phyloP scores from a whole-genome alignment of 2,113 vertebrate genomes.

The Corythornis cristatus region DNA sequence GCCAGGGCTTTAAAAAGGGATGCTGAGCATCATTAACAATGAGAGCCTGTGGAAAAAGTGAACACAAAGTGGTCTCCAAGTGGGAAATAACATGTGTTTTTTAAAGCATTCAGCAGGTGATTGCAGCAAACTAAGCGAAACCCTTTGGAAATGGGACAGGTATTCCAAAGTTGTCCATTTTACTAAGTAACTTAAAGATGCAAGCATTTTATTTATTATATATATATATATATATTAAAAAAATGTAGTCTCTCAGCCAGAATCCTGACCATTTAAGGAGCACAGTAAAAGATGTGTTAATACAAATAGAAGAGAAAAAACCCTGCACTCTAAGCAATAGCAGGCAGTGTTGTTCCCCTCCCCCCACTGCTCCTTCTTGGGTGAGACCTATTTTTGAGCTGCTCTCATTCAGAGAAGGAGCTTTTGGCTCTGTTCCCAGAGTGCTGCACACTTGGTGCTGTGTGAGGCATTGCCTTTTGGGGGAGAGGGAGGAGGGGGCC shows the following conservation, averaged over 20 bases:
- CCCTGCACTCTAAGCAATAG: constrained; percentile 1
- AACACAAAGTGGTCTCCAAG: neutral
- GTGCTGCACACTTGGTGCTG: constrained; percentile 17
- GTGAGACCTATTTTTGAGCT: constrained; percentile 58
- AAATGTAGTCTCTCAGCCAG: neutral
- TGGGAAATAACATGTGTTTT: neutral
- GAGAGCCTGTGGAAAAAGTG: neutral
- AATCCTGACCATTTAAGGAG: neutral
- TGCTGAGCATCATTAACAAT: neutral
- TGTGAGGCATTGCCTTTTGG: constrained; percentile 50
- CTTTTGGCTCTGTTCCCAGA: constrained; percentile 60
- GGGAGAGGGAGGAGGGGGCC: constrained; percentile 40
- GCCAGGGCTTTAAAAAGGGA: too few species aligned
- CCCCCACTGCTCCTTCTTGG: neutral
- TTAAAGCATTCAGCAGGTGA: neutral
- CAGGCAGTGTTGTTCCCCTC: neutral
- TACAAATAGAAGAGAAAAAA: neutral
- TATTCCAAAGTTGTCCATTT: neutral
- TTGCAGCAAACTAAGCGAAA: neutral
- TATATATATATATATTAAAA: neutral
- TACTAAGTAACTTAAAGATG: neutral
- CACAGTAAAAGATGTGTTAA: neutral
- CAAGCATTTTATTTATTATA: neutral
- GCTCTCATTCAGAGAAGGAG: constrained; percentile 57
- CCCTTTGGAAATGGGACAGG: neutral